Conservation (phyloP, 2,888 invertebrate species). For the Helicoverpa assulta region DNA sequence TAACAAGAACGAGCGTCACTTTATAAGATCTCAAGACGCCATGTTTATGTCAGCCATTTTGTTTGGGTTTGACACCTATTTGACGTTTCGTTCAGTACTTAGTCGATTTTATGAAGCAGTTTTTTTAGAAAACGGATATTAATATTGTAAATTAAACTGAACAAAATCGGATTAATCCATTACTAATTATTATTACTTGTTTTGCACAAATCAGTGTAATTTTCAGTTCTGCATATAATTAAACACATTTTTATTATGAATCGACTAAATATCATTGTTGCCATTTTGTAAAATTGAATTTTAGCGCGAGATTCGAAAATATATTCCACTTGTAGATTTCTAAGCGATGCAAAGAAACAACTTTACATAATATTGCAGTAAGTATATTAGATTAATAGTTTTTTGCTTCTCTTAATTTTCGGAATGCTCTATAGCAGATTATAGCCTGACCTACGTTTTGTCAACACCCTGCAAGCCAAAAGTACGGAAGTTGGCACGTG, state of each 20-base stretch:
- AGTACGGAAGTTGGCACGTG: slow-evolving; percentile 61
- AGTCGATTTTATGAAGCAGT: slow-evolving; percentile 17
- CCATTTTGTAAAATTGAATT: not conserved
- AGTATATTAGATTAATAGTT: no score
- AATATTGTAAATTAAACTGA: no score
- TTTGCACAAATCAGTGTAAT: no score
- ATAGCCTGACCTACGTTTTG: slow-evolving; percentile 12
- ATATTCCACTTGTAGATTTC: not conserved
- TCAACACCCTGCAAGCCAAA: slow-evolving; percentile 33
- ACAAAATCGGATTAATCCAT: no score
- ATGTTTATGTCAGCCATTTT: slow-evolving; percentile 58
- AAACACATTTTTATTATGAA: not conserved
- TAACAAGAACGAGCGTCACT: slow-evolving; percentile 52
- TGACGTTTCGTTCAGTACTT: slow-evolving; percentile 31
- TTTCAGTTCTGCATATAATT: no score
- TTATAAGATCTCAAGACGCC: slow-evolving; percentile 53
- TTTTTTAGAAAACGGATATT: no score
- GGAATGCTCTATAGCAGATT: not conserved
- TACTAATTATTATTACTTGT: no score
- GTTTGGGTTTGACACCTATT: slow-evolving; percentile 33
- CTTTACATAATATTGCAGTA: no score
- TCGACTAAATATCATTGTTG: not conserved
- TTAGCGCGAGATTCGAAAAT: not conserved
- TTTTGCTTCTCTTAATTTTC: not conserved
- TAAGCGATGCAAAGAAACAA: no score